These are phyloP conservation scores for Syndactyla subalaris DNA, from an alignment of 2,797 vertebrate genomes.

Conservation along the genomic window DNA sequence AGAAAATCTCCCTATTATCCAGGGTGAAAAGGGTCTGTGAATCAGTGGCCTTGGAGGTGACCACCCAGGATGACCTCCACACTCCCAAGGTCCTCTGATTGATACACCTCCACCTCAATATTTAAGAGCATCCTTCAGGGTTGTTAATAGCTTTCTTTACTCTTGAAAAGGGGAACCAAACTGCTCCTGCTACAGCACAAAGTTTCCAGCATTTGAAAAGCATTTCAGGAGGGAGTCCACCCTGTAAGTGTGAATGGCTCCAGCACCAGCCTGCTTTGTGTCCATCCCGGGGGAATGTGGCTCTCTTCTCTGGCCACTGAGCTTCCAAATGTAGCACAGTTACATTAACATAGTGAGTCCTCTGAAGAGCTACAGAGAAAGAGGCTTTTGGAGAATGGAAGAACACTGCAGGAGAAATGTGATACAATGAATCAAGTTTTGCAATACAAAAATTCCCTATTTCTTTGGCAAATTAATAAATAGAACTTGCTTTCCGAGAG, in stretches of 20 bases:
- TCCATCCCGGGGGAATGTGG: accelerated
- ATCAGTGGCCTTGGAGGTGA: neutral
- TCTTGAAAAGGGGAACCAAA: neutral
- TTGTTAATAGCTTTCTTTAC: neutral
- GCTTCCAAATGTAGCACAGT: neutral
- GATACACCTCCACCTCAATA: accelerated
- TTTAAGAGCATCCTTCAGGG: neutral
- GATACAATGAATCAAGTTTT: neutral
- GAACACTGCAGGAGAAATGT: neutral
- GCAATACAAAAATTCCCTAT: neutral
- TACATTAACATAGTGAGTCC: neutral
- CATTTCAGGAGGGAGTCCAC: neutral
- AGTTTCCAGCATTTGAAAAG: neutral
- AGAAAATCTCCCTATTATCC: neutral
- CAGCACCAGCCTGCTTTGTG: neutral
- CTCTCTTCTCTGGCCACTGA: neutral
- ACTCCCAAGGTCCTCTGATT: neutral
- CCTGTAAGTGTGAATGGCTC: neutral
- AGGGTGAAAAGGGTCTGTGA: neutral
- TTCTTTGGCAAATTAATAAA: neutral
- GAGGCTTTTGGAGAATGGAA: neutral
- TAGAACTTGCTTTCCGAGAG: neutral
- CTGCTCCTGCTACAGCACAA: neutral
- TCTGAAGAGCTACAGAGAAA: neutral
- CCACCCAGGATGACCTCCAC: neutral